Percentiles rank a stretch among this genome's conserved stretches.
Conservation (phyloP, 2,797 vertebrate species). For the Thaleichthys pacificus region DNA sequence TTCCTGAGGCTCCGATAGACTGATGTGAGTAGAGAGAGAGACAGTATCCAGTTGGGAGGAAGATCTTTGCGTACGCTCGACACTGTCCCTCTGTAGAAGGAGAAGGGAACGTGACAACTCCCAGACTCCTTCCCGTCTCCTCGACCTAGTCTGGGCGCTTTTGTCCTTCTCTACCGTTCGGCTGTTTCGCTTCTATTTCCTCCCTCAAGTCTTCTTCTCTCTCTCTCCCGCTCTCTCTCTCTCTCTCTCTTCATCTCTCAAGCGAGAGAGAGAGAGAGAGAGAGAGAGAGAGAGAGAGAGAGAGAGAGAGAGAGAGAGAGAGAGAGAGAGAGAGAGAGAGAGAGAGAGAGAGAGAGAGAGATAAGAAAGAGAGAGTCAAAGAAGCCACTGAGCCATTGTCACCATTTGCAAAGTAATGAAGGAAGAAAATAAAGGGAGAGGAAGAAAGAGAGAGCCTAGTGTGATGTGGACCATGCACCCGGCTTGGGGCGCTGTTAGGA, state of each 20-base stretch:
- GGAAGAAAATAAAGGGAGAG: constrained; percentile 42
- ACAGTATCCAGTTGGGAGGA: no score
- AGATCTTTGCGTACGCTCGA: no score
- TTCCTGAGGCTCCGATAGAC: no score
- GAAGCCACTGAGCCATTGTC: constrained; percentile 34
- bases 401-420: constrained; percentile 56
- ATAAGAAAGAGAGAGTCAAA: constrained; percentile 10
- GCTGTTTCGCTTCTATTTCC: constrained; percentile 32
- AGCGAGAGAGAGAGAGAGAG: background rate
- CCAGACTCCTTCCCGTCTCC: background rate
- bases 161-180: constrained; percentile 25
- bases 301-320: no score
- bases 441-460: constrained; percentile 35
- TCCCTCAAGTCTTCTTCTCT: constrained; percentile 10
- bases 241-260: background rate
- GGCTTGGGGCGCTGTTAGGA: constrained; percentile 48
- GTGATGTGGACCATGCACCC: constrained; percentile 48
- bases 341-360: no score
- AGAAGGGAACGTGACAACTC: background rate
- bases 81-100: no score
- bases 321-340: no score
- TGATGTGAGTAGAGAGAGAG: no score
- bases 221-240: no score
- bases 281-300: no score
- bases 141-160: constrained; percentile 4